Base-by-base conservation (phyloP, 2,113 vertebrate species). In the Salvelinus sp. region DNA sequence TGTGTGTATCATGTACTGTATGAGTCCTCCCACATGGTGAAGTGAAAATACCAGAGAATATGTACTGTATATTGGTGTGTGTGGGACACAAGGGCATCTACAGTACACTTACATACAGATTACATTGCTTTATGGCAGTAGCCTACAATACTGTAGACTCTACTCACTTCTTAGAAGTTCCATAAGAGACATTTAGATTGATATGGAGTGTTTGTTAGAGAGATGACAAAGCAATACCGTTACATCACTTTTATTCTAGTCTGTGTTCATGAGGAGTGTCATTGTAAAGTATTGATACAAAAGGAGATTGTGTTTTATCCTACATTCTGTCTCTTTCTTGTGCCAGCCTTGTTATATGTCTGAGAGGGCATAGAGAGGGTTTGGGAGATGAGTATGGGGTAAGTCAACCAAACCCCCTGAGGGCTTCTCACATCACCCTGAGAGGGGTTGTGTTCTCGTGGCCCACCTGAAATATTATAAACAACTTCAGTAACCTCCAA, bases 301-400 rank as follows among this genome's bases (percentile, higher is more conserved):
- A 62, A 64, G 82, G 20, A 18, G 14, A 81, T 57, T 22, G 23
- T 76, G 33, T 67, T 84, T 75, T 28, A 1, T 0, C 57, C 57
- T 58, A 71, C n/a, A 22, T 73, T 82, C 66, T 27, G 71, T 78
- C 76, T 77, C 77, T 84, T 68, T 76, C 22, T 81, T 73, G 73
- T 57, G 22, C 72, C 67, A 80, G 66, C 74, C 79, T 47, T 28
- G 71, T 76, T 82, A 16, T 72, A 18, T 50, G 72, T 82, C 69
- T 6, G 14, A 79, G 75, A 79, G 62, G 22, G 23, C 77, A 79
- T 57, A 28, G 69, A 70, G 62, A 80, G 78, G 54, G 13, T 82
- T 79, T 28, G 76, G 75, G 73, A 88, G 73, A 85, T 28, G 73
- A 66, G 54, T 50, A 76, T 38, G 71, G 27, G 71, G 69, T 71